Percentiles rank a stretch among this genome's conserved stretches.
Evolutionary conservation across 2,113 vertebrate genomes (phyloP).

Genomic region (Agapornis roseicollis): DNA sequence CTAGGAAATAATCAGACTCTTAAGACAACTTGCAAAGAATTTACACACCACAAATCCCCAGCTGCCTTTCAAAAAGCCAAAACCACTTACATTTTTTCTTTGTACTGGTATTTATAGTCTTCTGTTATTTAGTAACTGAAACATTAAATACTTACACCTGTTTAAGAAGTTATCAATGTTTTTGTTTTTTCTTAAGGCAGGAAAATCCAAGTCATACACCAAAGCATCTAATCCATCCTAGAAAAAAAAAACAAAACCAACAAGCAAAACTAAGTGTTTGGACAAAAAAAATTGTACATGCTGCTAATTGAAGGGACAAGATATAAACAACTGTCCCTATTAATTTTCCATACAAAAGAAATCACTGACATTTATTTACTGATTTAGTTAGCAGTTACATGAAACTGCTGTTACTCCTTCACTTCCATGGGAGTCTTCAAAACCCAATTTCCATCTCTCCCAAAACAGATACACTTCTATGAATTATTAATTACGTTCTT

Average conservation of each 20-base stretch:
- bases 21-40: background rate
- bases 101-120: background rate
- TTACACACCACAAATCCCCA: background rate
- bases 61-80: background rate
- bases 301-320: background rate
- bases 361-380: background rate
- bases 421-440: background rate
- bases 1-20: background rate
- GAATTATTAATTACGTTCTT: background rate
- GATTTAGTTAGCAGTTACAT: background rate
- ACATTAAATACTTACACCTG: slow-evolving; percentile 91
- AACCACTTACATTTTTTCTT: background rate
- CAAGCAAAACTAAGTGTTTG: slow-evolving; percentile 15
- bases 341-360: background rate
- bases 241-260: background rate
- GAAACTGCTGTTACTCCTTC: background rate
- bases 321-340: background rate
- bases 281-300: background rate
- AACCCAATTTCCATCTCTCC: background rate
- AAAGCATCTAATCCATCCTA: slow-evolving; percentile 97
- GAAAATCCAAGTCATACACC: slow-evolving; percentile 98
- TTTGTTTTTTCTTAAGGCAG: slow-evolving; percentile 99
- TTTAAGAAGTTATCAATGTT: slow-evolving; percentile 99
- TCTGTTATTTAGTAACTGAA: background rate
- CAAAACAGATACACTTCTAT: background rate